Evolutionary conservation across 1,140 invertebrate genomes (phyloP), one percentile per base, ranked within the genome.

Genomic region (Aricia agestis): DNA sequence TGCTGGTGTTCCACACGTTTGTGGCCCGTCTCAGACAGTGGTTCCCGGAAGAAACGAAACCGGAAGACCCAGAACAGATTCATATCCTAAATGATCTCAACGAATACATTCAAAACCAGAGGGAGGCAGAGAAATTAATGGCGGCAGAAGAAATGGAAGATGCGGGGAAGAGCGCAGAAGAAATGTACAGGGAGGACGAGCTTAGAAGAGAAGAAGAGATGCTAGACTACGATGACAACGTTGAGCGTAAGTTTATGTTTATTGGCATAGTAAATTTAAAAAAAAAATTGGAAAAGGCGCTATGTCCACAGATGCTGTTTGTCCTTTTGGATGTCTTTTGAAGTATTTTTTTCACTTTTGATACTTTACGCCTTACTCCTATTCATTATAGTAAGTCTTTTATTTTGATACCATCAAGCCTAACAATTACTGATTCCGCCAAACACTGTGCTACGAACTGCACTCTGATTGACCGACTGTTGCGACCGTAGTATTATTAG

Each of bases 1-100:
- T 96, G 9, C 93, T 93, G 84, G 92, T 95, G 32, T 95, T 95
- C 80, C 87, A 93, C 68, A 93, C 93, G 3, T 95, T 95, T 85
- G 79, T 94, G 0, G 81, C 90, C 10, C 93, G 93, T 70, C 83
- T 95, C 42, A 85, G 90, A 67, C 92, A 89, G 68, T 93, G 94
- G 92, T 89, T 86, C 59, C 78, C 75, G 1, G 32, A 72, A 0
- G 69, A 78, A 68, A 42, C 19, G 0, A 25, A 71, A 32, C 25
- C 18, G 2, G 57, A 69, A 41, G 36, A 31, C 0, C 3, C n/a
- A 31, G 65, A 69, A 31, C 58, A 74, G 18, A 74, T 83, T n/a
- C 77, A 89, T 59, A 57, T 89, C 1, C 36, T 87, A 4, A 73
- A 73, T 6, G 86, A 87, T n/a, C 71, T 85, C 3, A 68, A 78